Conservation (phyloP, 2,888 invertebrate genomes). For the Drosophila falleni region DNA sequence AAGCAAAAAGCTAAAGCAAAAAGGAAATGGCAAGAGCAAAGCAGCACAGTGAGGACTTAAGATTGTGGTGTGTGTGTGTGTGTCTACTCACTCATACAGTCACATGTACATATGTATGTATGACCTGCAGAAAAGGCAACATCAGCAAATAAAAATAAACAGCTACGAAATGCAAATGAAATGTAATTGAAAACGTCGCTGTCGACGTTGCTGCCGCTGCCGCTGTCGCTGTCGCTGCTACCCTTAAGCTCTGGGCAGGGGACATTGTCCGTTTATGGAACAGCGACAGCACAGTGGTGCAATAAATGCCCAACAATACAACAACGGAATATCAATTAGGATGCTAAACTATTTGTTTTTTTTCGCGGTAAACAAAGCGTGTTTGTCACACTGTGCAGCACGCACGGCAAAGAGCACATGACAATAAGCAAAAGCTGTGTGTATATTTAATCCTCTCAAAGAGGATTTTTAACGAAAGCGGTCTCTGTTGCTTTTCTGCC, state of each 20-base stretch:
- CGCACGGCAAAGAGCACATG: constrained; percentile 63
- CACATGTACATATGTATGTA: constrained; percentile 7
- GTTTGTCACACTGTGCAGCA: constrained; percentile 61
- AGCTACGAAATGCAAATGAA: constrained; percentile 75
- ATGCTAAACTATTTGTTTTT: constrained; percentile 25
- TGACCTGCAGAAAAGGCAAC: constrained; percentile 66
- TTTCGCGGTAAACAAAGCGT: constrained; percentile 20
- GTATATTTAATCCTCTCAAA: constrained; percentile 81
- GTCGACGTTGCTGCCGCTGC: constrained; percentile 21
- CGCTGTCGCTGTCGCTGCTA: constrained; percentile 54
- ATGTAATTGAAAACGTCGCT: constrained; percentile 77
- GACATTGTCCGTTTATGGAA: constrained; percentile 80
- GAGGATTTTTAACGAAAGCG: constrained; percentile 76
- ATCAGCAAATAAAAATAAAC: constrained; percentile 74
- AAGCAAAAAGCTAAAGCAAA: constrained; percentile 35
- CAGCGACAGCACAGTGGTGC: constrained; percentile 55
- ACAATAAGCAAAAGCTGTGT: constrained; percentile 65
- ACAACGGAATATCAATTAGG: constrained; percentile 38
- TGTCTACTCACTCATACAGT: constrained; percentile 1
- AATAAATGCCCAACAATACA: not conserved
- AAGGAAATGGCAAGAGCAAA: constrained; percentile 48
- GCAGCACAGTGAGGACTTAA: constrained; percentile 58
- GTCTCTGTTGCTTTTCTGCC: constrained; percentile 51
- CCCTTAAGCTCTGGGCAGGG: constrained; percentile 77
- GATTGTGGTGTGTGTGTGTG: constrained; percentile 26